Evolutionary conservation across 2,113 vertebrate genomes (phyloP), one percentile per base, ranked within the genome.

Genomic region (Plecturocebus donacophilus): DNA sequence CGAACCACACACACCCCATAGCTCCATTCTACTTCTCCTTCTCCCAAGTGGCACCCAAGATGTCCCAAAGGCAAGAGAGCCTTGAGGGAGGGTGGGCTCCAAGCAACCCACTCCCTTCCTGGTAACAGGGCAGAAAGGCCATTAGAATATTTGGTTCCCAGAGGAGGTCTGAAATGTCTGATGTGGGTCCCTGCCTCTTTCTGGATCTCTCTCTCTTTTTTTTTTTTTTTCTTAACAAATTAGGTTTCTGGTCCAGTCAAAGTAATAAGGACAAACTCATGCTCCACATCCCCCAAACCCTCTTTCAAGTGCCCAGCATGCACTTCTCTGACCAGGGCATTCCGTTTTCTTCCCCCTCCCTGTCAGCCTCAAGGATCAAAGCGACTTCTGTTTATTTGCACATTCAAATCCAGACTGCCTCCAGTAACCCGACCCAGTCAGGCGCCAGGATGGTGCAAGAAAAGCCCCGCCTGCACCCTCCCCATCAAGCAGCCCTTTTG

Each of bases 371-470:
- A 6, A 10, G 47, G 97, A 98, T 98, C 98, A 98, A 98, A 97
- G 97, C 56, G n/a, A 92, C 94, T 91, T 96, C 87, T 98, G 97
- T 97, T 97, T 96, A 97, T 98, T 98, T 98, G 98, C 96, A 97
- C 97, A 98, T 98, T 97, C 97, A 98, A 98, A 98, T 98, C 93
- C 97, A 85, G 98, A 23, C 30, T 6, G 35, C 96, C 86, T 92
- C 17, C 10, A 0, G 91, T 94, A 23, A 94, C 92, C 12, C 45
- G 81, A 95, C 58, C 58, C 76, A 52, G 76, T 9, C 85, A 23
- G 96, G 96, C 97, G 92, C 81, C 96, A 91, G 97, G 73, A 56
- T 58, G 95, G 77, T 45, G 88, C 68, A 5, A 70, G 92, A 11
- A 42, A 32, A 82, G 90, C 81, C 89, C 84, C 17, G 83, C 94